Conservation (phyloP, 2,113 vertebrate genomes). For the Halcyon senegalensis region DNA sequence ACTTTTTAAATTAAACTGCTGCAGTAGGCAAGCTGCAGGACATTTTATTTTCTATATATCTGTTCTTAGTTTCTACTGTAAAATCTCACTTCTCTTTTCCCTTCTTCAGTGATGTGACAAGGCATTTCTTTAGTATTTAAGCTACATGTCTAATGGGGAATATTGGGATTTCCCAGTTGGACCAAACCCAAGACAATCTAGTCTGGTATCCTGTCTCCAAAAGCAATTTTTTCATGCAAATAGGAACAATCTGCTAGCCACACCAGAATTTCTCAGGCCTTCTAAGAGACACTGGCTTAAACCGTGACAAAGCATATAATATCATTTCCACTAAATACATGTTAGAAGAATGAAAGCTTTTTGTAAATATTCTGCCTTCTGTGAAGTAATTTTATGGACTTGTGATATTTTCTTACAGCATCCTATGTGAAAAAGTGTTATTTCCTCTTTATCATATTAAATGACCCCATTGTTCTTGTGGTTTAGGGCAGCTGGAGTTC, state of each 20-base stretch:
- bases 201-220: not conserved
- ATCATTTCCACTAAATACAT: not conserved
- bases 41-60: not conserved
- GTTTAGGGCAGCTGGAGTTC: not conserved
- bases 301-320: not conserved
- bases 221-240: not conserved
- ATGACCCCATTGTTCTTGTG: accelerated
- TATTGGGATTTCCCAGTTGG: not conserved
- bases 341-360: not conserved
- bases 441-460: not conserved
- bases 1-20: not conserved
- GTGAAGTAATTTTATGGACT: not conserved
- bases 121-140: not conserved
- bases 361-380: not conserved
- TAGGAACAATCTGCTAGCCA: not conserved
- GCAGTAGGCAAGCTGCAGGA: not conserved
- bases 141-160: not conserved
- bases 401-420: not conserved
- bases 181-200: not conserved
- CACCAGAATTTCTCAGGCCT: not conserved
- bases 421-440: not conserved
- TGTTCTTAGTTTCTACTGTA: not conserved
- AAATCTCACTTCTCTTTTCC: not conserved
- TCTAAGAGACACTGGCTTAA: not conserved
- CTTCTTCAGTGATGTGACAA: not conserved